These are phyloP conservation scores for Chloroceryle inda DNA, from an alignment of 2,797 vertebrate species.

Conservation along the genomic window DNA sequence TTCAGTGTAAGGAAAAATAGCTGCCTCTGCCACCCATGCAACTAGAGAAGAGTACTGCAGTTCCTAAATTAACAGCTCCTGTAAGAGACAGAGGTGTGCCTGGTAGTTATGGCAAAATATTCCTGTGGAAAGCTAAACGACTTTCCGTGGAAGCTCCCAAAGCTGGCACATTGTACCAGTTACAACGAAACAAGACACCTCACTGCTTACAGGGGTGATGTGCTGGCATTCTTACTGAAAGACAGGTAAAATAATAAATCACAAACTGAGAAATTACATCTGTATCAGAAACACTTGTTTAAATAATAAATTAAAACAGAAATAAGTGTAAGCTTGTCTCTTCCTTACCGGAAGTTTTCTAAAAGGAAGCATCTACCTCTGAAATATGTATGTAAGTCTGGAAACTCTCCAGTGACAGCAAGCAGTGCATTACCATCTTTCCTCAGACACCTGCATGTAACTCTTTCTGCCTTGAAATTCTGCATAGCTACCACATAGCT, in stretches of 20 bases:
- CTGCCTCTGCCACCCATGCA: background rate
- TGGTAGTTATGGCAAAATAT: background rate
- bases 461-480: background rate
- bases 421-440: background rate
- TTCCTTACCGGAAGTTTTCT: background rate
- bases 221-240: background rate
- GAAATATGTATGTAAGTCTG: background rate
- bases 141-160: background rate
- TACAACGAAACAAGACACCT: background rate
- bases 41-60: background rate
- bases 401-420: background rate
- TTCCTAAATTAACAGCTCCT: background rate
- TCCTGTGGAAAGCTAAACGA: background rate
- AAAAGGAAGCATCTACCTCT: background rate
- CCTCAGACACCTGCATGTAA: background rate
- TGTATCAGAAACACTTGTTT: background rate
- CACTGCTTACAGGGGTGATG: background rate
- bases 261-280: background rate
- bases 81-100: background rate
- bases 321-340: background rate
- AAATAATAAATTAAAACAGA: background rate
- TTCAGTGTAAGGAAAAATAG: background rate
- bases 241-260: slow-evolving; percentile 1
- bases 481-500: background rate
- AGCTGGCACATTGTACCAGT: background rate